These are phyloP conservation scores for Acronicta alni DNA, from an alignment of 2,888 invertebrate species.

Conservation along the genomic window DNA sequence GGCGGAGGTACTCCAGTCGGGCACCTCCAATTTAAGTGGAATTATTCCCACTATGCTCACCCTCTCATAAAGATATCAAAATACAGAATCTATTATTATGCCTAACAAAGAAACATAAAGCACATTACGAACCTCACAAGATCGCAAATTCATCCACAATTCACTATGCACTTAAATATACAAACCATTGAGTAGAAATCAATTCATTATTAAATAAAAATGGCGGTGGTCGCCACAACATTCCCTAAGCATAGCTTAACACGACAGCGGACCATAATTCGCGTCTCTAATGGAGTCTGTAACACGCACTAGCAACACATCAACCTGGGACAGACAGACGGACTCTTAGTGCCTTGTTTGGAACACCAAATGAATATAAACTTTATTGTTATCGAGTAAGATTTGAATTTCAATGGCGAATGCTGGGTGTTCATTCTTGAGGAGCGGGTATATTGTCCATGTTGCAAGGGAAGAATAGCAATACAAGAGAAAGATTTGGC, in stretches of 20 bases:
- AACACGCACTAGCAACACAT: constrained; percentile 83
- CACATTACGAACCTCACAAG: constrained; percentile 2
- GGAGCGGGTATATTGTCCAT: constrained; percentile 51
- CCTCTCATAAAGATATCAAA: no score
- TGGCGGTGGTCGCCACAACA: constrained; percentile 75
- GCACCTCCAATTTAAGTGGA: no score
- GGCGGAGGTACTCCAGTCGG: no score
- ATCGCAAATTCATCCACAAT: constrained; percentile 14
- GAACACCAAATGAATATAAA: constrained; percentile 56
- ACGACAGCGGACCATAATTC: constrained; percentile 80
- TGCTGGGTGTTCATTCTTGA: constrained; percentile 49
- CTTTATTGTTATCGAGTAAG: constrained; percentile 56
- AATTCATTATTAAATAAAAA: constrained; percentile 68
- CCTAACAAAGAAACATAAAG: constrained; percentile 6
- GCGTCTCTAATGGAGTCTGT: constrained; percentile 80
- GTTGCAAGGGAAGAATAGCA: no score
- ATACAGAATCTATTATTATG: no score
- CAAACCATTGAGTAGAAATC: constrained; percentile 42
- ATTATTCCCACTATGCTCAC: no score
- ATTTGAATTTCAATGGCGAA: constrained; percentile 32
- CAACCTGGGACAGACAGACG: constrained; percentile 74
- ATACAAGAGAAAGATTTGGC: no score
- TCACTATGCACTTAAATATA: constrained; percentile 15
- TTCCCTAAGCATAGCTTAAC: constrained; percentile 68
- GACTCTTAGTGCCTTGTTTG: constrained; percentile 57